A percentile compares a stretch with the other conserved stretches of the same genome.
Conservation (phyloP, 2,797 vertebrate species). For the Bovichtus diacanthus region DNA sequence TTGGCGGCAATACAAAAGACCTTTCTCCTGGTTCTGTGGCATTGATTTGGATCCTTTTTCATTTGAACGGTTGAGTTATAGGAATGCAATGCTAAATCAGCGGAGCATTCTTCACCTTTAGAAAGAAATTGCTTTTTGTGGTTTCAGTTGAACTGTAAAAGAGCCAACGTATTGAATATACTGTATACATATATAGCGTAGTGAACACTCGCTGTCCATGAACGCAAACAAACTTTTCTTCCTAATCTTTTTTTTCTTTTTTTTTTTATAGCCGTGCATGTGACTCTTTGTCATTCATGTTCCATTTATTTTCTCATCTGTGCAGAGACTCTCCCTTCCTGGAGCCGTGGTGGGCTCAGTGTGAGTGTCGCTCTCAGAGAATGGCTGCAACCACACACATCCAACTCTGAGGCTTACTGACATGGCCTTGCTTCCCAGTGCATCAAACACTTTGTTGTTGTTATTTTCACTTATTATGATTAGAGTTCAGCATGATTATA, state of each 20-base stretch:
- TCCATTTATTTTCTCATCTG: constrained; percentile 10
- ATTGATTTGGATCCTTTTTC: too few species aligned
- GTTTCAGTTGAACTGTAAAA: too few species aligned
- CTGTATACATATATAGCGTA: too few species aligned
- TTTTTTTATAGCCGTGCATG: background rate
- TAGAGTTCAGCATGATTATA: constrained; percentile 52
- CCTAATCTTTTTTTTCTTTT: background rate
- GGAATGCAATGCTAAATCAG: too few species aligned
- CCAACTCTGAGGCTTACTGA: constrained; percentile 23
- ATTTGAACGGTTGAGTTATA: too few species aligned
- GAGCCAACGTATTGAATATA: too few species aligned
- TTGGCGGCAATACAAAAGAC: too few species aligned
- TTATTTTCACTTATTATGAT: constrained; percentile 51
- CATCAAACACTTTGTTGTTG: constrained; percentile 59
- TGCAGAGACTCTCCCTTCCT: background rate
- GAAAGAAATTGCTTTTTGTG: too few species aligned
- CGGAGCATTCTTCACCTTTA: too few species aligned
- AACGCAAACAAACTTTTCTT: too few species aligned
- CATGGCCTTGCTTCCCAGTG: constrained; percentile 47
- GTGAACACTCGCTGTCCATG: too few species aligned
- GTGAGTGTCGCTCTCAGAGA: constrained; percentile 19
- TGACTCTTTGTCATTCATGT: background rate
- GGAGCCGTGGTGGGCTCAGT: background rate
- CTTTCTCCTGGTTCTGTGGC: too few species aligned
- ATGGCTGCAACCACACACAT: constrained; percentile 30